Evolutionary conservation across 2,113 vertebrate species (phyloP).

Genomic region (Leucopsar rothschildi): DNA sequence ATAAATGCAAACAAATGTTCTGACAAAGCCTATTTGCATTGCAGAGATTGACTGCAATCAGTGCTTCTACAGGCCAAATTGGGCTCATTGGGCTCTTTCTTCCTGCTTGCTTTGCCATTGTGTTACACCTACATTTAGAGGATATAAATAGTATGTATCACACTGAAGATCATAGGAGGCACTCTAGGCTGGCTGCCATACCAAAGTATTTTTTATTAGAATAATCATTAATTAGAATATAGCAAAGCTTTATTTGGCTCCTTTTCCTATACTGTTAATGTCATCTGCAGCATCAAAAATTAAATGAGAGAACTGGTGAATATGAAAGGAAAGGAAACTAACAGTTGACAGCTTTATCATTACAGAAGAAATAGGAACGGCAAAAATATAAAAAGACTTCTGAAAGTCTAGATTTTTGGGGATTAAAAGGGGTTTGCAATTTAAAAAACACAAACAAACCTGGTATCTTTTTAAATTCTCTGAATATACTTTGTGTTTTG

Average conservation of each 20-base stretch:
- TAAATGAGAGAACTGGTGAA: slow-evolving; percentile 20
- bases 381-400: not conserved
- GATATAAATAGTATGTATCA: slow-evolving; percentile 33
- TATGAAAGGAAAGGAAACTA: not conserved
- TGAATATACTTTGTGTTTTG: not conserved
- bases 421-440: not conserved
- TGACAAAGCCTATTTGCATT: slow-evolving; percentile 28
- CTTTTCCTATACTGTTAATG: slow-evolving; percentile 18
- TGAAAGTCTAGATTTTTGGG: not conserved
- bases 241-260: slow-evolving; percentile 45
- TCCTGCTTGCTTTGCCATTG: not conserved
- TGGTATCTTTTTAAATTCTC: slow-evolving; percentile 1
- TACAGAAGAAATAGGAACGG: slow-evolving; percentile 21
- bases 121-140: slow-evolving; percentile 31
- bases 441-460: not conserved
- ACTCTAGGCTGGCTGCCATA: slow-evolving; percentile 41
- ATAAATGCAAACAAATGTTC: slow-evolving; percentile 50
- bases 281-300: slow-evolving; percentile 48
- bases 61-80: not conserved
- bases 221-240: slow-evolving; percentile 54
- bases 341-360: slow-evolving; percentile 32
- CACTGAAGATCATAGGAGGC: slow-evolving; percentile 1
- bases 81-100: not conserved
- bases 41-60: slow-evolving; percentile 19
- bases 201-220: slow-evolving; percentile 52